Conservation (phyloP, 2,888 invertebrate genomes). For the Tipula lateralis region DNA sequence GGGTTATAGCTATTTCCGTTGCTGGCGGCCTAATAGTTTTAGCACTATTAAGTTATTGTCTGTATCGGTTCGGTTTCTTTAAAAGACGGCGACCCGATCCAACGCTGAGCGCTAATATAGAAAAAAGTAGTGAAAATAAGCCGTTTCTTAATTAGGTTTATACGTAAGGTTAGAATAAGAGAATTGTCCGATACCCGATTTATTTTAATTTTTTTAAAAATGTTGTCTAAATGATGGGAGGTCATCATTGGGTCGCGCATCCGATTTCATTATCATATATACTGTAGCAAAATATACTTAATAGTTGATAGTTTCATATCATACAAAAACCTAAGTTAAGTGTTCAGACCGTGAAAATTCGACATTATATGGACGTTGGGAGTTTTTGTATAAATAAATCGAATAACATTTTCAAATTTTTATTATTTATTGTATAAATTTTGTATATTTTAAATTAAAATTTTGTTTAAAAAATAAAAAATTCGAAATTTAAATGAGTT, state of each 20-base stretch:
- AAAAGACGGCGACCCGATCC: conserved; percentile 79
- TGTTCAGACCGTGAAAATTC: neutral
- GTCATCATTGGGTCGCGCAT: neutral
- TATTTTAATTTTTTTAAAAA: neutral
- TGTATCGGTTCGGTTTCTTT: conserved; percentile 90
- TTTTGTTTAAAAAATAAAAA: conserved; percentile 21
- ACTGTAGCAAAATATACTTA: neutral
- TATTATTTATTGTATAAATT: conserved; percentile 19
- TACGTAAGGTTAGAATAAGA: neutral
- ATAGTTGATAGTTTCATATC: neutral
- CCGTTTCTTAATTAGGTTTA: conserved; percentile 49
- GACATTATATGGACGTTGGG: neutral
- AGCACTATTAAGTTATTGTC: conserved; percentile 68
- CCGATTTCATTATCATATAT: neutral
- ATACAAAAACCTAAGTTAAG: neutral
- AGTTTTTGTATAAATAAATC: neutral
- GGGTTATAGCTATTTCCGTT: conserved; percentile 82
- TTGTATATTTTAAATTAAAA: conserved; percentile 11
- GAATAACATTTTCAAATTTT: neutral
- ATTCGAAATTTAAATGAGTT: neutral
- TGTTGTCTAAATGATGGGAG: neutral
- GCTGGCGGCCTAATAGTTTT: conserved; percentile 78
- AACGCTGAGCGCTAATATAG: conserved; percentile 72
- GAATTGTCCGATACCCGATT: neutral
- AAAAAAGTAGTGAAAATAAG: conserved; percentile 69